Conservation (phyloP, 23 tunicate species). For the Trididemnum miniatum region DNA sequence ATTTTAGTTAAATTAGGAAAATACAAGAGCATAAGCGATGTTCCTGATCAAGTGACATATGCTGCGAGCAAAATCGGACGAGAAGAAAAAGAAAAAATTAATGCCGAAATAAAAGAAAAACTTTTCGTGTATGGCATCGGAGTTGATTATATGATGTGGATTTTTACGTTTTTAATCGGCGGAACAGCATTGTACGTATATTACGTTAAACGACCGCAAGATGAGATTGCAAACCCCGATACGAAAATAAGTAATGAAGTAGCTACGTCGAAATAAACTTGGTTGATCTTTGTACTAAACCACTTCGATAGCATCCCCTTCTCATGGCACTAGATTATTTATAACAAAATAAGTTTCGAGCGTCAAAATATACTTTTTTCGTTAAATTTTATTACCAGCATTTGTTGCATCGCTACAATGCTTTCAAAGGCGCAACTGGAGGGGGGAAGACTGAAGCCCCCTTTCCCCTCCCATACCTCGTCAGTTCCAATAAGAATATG, state of each 20-base stretch:
- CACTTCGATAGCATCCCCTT: too few relatives aligned
- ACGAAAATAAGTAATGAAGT: neutral
- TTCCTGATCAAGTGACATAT: constrained; percentile 35
- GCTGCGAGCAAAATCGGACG: neutral
- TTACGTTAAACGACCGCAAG: neutral
- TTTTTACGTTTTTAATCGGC: neutral
- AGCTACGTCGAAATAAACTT: too few relatives aligned
- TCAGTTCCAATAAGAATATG: too few relatives aligned
- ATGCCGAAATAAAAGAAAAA: constrained; percentile 23
- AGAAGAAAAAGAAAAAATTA: constrained; percentile 15
- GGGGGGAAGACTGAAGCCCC: too few relatives aligned
- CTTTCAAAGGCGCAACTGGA: too few relatives aligned
- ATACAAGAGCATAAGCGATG: constrained; percentile 44
- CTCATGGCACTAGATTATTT: too few relatives aligned
- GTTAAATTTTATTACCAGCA: too few relatives aligned
- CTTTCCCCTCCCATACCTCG: too few relatives aligned
- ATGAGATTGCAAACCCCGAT: neutral
- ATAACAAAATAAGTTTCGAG: too few relatives aligned
- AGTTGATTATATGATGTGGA: constrained; percentile 23
- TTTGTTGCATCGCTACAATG: too few relatives aligned
- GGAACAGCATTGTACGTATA: constrained; percentile 1
- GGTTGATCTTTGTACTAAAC: too few relatives aligned
- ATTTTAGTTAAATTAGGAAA: constrained; percentile 52
- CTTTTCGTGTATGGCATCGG: constrained; percentile 7
- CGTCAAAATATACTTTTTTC: too few relatives aligned